Base-by-base conservation (phyloP, 1,140 invertebrate species). In the Drosophila parvula region DNA sequence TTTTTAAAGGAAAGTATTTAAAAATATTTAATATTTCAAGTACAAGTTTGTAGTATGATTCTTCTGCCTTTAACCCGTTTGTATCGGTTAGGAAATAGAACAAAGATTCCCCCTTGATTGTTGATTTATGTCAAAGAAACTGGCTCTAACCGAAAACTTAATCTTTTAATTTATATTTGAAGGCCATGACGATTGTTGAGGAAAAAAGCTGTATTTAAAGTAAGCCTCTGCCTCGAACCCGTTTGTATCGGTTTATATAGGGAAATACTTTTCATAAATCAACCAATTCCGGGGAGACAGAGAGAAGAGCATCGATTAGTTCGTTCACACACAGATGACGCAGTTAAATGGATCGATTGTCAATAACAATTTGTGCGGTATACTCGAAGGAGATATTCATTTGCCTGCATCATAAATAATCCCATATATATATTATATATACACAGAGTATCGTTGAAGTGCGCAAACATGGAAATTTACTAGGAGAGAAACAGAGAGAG, bases 381-480 rank as follows among this genome's bases (percentile, higher is more conserved):
- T 47, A 44, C 45, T 57, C 41, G 74, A 51, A 41, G 34, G 30
- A 61, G 78, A 79, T 67, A 71, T 70, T 56, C 61, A 59, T 71
- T 65, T 82, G 36, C 43, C 70, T 45, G 57, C 56, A 61, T 69
- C 62, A 68, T 65, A 60, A 79, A 62, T 47, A 58, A 68, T 55
- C 16, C 22, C 43, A 38, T 43, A 18, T 50, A 45, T 59, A 44
- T 16, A 27, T 28, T 43, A 56, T 63, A 36, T 57, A 36, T 57
- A 9, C 34, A 43, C 38, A 55, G 41, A 40, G 56, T 79, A 82
- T 79, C 60, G 43, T 50, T 34, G 36, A 55, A 71, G 36, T 63
- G 63, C 50, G 70, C 80, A 83, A 77, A 83, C 78, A 84, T 88
- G 83, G 83, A 88, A 88, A 88, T 89, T 88, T 88, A 89, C 83